Evolutionary conservation across 2,113 vertebrate species (phyloP).

Genomic region (Illadopsis cleaveri): DNA sequence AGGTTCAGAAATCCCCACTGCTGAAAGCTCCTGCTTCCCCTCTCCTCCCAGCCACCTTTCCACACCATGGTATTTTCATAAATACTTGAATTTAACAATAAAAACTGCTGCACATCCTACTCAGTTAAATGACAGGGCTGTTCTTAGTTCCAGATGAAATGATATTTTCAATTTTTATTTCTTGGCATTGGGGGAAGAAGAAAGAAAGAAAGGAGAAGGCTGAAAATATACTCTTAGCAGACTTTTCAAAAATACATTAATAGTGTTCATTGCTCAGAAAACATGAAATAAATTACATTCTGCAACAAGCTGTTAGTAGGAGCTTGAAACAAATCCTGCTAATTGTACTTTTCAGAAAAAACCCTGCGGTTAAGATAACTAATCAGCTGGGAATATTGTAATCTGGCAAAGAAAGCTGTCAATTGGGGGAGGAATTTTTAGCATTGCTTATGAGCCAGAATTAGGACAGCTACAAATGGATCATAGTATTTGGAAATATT

Average conservation of each 20-base stretch:
- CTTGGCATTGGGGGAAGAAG: not conserved
- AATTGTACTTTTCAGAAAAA: slow-evolving; percentile 37
- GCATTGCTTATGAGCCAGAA: slow-evolving; percentile 21
- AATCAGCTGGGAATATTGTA: slow-evolving; percentile 48
- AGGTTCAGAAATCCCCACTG: not conserved
- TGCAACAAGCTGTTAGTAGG: not conserved
- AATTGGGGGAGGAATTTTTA: slow-evolving; percentile 41
- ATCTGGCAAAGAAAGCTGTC: slow-evolving; percentile 44
- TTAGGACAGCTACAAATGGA: slow-evolving; percentile 34
- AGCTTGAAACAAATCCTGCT: slow-evolving; percentile 31
- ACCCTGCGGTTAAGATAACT: not conserved
- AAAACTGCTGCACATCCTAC: not conserved
- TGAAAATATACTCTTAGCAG: not conserved
- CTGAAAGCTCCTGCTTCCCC: not conserved
- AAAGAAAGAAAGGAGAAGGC: not conserved
- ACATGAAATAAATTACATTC: slow-evolving; percentile 27
- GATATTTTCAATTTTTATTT: not conserved
- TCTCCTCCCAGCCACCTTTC: not conserved
- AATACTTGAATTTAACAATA: not conserved
- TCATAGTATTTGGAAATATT: not conserved
- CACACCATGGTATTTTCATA: rapidly evolving
- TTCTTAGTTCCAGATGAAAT: not conserved
- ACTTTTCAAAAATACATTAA: not conserved
- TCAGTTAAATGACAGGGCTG: not conserved
- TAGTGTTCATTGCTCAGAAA: not conserved